phyloP scores from a whole-genome alignment of 2,113 vertebrate species.

The Xenopus tropicalis region DNA sequence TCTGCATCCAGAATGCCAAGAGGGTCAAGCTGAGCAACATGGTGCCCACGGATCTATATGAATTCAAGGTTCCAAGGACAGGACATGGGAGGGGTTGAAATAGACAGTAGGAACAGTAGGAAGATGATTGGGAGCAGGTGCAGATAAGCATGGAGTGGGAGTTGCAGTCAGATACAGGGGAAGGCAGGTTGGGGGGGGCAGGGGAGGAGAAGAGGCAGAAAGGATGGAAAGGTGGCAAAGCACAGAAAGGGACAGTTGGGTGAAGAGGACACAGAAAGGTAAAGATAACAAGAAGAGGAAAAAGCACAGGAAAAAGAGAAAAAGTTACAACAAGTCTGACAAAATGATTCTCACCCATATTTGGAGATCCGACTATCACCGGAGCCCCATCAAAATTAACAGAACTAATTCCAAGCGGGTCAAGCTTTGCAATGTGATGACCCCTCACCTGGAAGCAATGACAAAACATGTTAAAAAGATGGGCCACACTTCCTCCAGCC shows the following conservation, averaged over 20 bases:
- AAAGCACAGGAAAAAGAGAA: constrained; percentile 49
- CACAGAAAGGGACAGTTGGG: not conserved
- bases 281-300: constrained; percentile 44
- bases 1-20: constrained; percentile 99
- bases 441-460: constrained; percentile 86
- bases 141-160: not conserved
- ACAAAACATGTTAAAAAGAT: constrained; percentile 61
- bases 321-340: constrained; percentile 61
- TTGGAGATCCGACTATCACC: constrained; percentile 79
- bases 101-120: constrained; percentile 36
- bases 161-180: constrained; percentile 43
- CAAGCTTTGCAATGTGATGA: constrained; percentile 92
- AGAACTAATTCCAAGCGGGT: constrained; percentile 94
- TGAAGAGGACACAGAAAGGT: constrained; percentile 32
- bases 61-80: constrained; percentile 45
- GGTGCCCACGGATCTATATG: constrained; percentile 97
- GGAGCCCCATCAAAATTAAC: constrained; percentile 92
- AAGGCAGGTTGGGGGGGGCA: constrained; percentile 39
- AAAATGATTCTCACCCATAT: constrained; percentile 84
- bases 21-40: constrained; percentile 98
- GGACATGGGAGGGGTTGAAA: constrained; percentile 48
- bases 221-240: not conserved
- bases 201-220: constrained; percentile 45
- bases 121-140: constrained; percentile 31
- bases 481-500: not conserved